Percentiles rank a stretch among this genome's conserved stretches.
Evolutionary conservation across 2,113 vertebrate genomes (phyloP).

Genomic region (Lota lota): DNA sequence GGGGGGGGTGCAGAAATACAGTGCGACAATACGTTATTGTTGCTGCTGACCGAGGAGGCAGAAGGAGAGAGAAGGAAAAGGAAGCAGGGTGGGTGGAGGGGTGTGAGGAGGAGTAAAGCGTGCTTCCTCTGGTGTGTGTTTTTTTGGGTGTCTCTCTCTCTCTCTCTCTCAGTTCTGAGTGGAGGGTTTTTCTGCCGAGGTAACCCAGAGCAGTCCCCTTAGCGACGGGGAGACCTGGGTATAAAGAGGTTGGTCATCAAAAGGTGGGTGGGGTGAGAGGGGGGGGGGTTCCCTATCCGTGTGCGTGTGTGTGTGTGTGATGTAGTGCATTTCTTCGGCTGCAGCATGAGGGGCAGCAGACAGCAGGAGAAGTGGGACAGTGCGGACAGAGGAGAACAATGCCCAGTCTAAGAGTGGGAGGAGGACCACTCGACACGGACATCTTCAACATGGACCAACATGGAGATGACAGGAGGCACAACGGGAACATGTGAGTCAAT

Average conservation of each 20-base stretch:
- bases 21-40: slow-evolving; percentile 39
- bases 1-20: neutral
- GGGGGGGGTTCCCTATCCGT: slow-evolving; percentile 43
- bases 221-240: slow-evolving; percentile 50
- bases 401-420: slow-evolving; percentile 66
- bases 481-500: slow-evolving; percentile 73
- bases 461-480: slow-evolving; percentile 72
- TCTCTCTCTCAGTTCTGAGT: neutral
- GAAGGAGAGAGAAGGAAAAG: slow-evolving; percentile 23
- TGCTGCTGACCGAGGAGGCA: slow-evolving; percentile 24
- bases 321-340: slow-evolving; percentile 52
- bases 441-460: slow-evolving; percentile 69
- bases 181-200: slow-evolving; percentile 50
- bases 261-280: neutral
- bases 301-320: too few species aligned
- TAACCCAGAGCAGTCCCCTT: slow-evolving; percentile 49
- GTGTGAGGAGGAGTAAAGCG: slow-evolving; percentile 37
- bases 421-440: slow-evolving; percentile 59
- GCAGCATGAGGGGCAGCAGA: slow-evolving; percentile 64
- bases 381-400: slow-evolving; percentile 70
- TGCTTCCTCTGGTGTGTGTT: slow-evolving; percentile 38
- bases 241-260: slow-evolving; percentile 43
- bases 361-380: slow-evolving; percentile 43
- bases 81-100: slow-evolving; percentile 33
- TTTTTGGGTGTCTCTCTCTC: neutral